Evolutionary conservation across 2,113 vertebrate genomes (phyloP), one percentile per base, ranked within the genome.

Genomic region (Osmerus mordax): DNA sequence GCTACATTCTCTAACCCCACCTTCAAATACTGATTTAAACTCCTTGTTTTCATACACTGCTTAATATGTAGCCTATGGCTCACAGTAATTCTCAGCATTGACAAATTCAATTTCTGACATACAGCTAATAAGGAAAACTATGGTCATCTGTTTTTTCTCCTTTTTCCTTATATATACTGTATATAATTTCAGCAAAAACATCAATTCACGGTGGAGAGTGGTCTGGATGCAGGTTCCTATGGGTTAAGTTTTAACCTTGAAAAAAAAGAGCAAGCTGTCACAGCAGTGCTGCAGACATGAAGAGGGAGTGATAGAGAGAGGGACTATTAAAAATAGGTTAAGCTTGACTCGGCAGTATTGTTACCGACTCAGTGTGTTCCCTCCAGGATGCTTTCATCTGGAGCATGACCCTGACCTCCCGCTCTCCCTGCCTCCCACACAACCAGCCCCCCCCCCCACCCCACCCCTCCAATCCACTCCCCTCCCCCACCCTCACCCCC

Each of bases 261-360:
- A 81, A 23, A 23, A 41, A 41, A 80, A 80, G 77, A 76, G 78
- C 61, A 73, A 69, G 72, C 73, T 77, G 79, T 74, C 80, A 81
- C 76, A 23, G 72, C 61, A 70, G 78, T 83, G 79, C 36, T 84
- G 86, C 78, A 78, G 77, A 76, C 76, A 69, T 54, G 28, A 68
- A 66, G 82, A 81, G 69, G 66, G 58, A 41, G 36, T 6, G 36
- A 41, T 4, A 41, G 36, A 41, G 36, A 41, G 36, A 41, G 36
- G 8, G 36, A 81, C 79, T 86, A 86, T 88, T 89, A 89, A 84
- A 87, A 89, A 89, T 83, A 84, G 85, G 86, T 87, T 89, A 89
- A 84, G 86, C 87, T 81, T 85, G 74, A 85, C 78, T 85, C 82
- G 72, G 81, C 85, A 78, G 78, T 85, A 85, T 89, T 88, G 81